Percentiles rank a stretch among this genome's conserved stretches.
phyloP scores from a whole-genome alignment of 2,113 vertebrate species.

The Mixornis gularis region DNA sequence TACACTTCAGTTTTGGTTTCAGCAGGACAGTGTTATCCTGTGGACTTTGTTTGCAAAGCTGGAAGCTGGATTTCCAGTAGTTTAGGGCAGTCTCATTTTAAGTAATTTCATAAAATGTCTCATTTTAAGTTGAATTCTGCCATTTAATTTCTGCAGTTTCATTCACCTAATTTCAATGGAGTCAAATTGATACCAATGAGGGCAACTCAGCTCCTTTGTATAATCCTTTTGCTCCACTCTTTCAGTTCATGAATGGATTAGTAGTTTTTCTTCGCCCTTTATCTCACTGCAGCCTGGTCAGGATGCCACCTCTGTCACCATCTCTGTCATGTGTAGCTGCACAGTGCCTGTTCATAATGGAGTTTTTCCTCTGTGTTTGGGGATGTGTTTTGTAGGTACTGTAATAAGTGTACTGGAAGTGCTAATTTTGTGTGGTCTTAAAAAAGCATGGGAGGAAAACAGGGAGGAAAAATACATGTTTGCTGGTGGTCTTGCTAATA shows the following conservation, averaged over 20 bases:
- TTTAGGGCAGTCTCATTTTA: neutral
- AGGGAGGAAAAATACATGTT: neutral
- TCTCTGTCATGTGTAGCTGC: neutral
- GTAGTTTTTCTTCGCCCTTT: neutral
- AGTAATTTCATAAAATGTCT: neutral
- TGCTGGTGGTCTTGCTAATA: neutral
- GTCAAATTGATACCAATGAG: neutral
- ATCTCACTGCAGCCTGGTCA: neutral
- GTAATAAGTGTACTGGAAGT: neutral
- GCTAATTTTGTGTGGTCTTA: neutral
- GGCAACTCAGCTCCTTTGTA: neutral
- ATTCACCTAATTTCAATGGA: neutral
- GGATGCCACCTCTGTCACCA: neutral
- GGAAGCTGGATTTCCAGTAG: neutral
- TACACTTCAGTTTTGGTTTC: neutral
- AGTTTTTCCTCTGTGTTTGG: neutral
- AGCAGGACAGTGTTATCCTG: neutral
- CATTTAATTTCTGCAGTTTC: neutral
- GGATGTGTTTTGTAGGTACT: neutral
- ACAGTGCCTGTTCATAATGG: fast-evolving
- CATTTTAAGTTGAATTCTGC: neutral
- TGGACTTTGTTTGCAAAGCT: neutral
- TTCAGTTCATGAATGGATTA: neutral
- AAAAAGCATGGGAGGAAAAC: neutral
- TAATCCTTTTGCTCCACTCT: neutral